phyloP scores from a whole-genome alignment of 1,140 invertebrate species.

The Euwallacea similis region DNA sequence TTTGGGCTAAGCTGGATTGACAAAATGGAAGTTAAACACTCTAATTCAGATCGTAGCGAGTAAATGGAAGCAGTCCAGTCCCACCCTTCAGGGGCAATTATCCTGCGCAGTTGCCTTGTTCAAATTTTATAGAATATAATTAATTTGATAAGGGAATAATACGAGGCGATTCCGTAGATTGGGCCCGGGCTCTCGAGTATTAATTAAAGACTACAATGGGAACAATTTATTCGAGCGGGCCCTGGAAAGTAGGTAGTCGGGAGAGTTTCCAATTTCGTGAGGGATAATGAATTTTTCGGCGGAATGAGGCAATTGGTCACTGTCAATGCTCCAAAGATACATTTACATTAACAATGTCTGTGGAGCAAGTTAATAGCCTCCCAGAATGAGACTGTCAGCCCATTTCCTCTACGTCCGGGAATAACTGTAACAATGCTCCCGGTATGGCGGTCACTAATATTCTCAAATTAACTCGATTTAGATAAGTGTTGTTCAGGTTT shows the following conservation, averaged over 20 bases:
- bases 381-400: slow-evolving; percentile 42
- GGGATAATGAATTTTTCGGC: slow-evolving; percentile 53
- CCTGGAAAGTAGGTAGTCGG: slow-evolving; percentile 43
- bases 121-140: slow-evolving; percentile 42
- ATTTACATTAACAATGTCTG: slow-evolving; percentile 53
- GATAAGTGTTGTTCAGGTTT: slow-evolving; percentile 15
- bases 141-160: slow-evolving; percentile 44
- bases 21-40: too few relatives aligned
- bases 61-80: neutral
- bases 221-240: slow-evolving; percentile 46
- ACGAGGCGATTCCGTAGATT: slow-evolving; percentile 42
- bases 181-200: slow-evolving; percentile 43
- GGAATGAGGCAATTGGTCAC: slow-evolving; percentile 53
- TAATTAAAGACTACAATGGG: slow-evolving; percentile 52
- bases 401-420: slow-evolving; percentile 37
- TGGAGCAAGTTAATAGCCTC: slow-evolving; percentile 52
- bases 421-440: slow-evolving; percentile 38
- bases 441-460: slow-evolving; percentile 33
- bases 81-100: slow-evolving; percentile 15
- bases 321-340: slow-evolving; percentile 54
- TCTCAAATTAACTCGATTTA: slow-evolving; percentile 38
- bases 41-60: too few relatives aligned
- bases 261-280: slow-evolving; percentile 50
- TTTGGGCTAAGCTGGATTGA: too few relatives aligned
- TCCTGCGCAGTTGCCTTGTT: slow-evolving; percentile 31